These are phyloP conservation scores for Hymenopus coronatus DNA, from an alignment of 2,888 invertebrate species.

Conservation along the genomic window DNA sequence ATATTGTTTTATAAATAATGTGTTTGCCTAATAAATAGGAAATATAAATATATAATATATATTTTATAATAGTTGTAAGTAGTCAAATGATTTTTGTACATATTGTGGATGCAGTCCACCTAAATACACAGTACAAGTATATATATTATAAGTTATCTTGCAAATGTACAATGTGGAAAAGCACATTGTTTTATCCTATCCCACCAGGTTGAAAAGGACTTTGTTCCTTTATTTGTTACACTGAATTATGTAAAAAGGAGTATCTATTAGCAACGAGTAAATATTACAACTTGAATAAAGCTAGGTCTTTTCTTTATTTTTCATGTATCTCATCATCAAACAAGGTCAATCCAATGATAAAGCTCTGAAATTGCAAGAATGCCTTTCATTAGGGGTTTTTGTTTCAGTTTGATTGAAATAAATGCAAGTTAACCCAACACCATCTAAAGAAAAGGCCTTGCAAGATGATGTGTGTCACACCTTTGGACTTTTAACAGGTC, in stretches of 20 bases:
- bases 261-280: neutral
- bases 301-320: neutral
- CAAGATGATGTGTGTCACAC: no score
- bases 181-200: neutral
- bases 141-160: neutral
- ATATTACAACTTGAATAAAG: neutral
- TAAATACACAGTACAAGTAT: conserved; percentile 2
- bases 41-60: conserved; percentile 10
- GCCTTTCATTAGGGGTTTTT: no score
- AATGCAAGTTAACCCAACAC: no score
- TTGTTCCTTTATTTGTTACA: neutral
- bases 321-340: no score
- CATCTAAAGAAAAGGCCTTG: no score
- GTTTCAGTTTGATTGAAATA: no score
- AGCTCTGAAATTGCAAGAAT: no score
- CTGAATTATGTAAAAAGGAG: neutral
- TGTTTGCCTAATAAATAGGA: neutral
- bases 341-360: no score
- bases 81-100: conserved; percentile 20
- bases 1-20: neutral
- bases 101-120: neutral
- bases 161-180: neutral
- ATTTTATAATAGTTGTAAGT: conserved; percentile 26
- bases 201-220: neutral
- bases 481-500: no score